Evolutionary conservation across 2,113 vertebrate species (phyloP).

Genomic region (Martes martes): DNA sequence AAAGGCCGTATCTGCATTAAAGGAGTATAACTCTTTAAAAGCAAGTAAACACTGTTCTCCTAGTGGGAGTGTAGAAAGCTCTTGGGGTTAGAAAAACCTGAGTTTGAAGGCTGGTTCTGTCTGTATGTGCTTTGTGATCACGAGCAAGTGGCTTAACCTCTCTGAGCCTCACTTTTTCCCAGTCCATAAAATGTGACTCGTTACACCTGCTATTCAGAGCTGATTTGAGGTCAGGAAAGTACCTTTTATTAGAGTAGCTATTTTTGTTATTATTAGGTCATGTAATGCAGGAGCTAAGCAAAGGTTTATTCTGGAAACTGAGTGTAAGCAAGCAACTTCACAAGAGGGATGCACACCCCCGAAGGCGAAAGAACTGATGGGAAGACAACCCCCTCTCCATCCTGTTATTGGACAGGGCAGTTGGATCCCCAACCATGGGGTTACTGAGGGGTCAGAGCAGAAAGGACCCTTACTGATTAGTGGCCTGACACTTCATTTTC

Average conservation of each 20-base stretch:
- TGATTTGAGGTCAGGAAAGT: not conserved
- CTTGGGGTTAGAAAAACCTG: not conserved
- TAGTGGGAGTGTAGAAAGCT: not conserved
- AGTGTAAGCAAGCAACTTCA: not conserved
- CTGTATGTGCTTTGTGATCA: not conserved
- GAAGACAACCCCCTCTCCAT: not conserved
- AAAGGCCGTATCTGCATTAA: not conserved
- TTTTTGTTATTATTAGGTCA: constrained; percentile 11
- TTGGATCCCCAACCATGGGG: not conserved
- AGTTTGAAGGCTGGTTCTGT: not conserved
- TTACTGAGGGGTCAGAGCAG: not conserved
- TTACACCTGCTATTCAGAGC: not conserved
- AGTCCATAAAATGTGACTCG: not conserved
- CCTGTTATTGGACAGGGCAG: not conserved
- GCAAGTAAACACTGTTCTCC: not conserved
- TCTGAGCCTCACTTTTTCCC: not conserved
- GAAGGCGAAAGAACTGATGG: not conserved
- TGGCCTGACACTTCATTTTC: not conserved
- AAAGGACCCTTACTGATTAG: not conserved
- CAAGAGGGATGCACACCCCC: not conserved
- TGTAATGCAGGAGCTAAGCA: not conserved
- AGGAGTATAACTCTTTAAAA: not conserved
- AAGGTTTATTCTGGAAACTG: not conserved
- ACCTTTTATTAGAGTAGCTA: not conserved
- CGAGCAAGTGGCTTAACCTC: not conserved